These are phyloP conservation scores for Lithobates pipiens DNA, from an alignment of 2,797 vertebrate species.

Conservation along the genomic window DNA sequence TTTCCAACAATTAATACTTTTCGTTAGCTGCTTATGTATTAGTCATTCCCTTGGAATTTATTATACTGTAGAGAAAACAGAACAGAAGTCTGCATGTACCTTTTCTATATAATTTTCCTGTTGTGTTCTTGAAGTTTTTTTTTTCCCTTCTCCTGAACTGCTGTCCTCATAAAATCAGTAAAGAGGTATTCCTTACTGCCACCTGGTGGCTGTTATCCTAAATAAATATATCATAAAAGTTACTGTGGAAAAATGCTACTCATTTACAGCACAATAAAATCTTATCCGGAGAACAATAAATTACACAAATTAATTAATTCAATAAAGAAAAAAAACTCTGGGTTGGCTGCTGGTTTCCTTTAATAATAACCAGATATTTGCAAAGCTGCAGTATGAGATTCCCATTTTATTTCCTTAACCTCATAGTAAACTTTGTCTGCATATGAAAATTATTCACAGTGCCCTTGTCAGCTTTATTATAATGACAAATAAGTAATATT, in stretches of 20 bases:
- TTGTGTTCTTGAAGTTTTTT: constrained; percentile 8
- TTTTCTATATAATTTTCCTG: background rate
- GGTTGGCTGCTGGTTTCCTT: background rate
- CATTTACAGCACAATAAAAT: constrained; percentile 5
- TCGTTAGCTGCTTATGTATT: too few relatives aligned
- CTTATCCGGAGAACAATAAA: background rate
- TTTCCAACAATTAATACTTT: too few relatives aligned
- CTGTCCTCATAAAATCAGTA: background rate
- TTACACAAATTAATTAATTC: constrained; percentile 5
- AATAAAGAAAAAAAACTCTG: background rate
- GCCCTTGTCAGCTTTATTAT: background rate
- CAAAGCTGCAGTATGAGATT: background rate
- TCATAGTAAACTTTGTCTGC: background rate
- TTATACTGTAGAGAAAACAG: background rate
- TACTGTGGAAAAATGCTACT: background rate
- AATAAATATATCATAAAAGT: constrained; percentile 6
- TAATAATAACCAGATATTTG: constrained; percentile 19
- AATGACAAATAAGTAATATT: background rate
- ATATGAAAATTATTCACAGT: background rate
- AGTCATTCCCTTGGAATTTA: background rate
- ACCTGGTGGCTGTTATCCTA: constrained; percentile 39
- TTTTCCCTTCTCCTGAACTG: background rate
- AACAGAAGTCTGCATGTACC: background rate
- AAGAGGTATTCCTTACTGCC: constrained; percentile 39
- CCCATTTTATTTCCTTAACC: background rate